Conservation (phyloP, 2,888 invertebrate genomes). For the Theretra japonica region DNA sequence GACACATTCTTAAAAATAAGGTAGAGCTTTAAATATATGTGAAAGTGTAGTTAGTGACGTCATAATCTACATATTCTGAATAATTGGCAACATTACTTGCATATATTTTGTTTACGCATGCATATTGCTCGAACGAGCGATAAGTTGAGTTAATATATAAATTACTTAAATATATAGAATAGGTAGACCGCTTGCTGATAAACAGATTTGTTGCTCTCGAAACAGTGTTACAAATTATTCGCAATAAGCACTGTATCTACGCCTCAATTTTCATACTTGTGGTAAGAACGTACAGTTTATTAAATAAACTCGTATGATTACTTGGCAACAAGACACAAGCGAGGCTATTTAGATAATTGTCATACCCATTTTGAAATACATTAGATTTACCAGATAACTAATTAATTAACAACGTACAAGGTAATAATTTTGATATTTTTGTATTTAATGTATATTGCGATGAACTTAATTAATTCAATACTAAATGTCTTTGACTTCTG, state of each 20-base stretch:
- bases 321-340: no score
- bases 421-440: not conserved
- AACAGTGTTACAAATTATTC: not conserved
- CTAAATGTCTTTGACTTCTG: not conserved
- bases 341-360: no score
- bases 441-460: not conserved
- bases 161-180: not conserved
- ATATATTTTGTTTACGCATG: not conserved
- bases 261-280: not conserved
- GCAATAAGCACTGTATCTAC: not conserved
- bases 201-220: not conserved
- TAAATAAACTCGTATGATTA: not conserved
- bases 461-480: not conserved
- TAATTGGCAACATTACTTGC: not conserved
- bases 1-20: no score
- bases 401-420: not conserved
- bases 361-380: no score
- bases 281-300: not conserved
- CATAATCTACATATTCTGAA: not conserved
- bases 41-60: not conserved
- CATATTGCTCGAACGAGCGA: not conserved
- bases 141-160: not conserved
- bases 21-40: not conserved
- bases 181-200: slow-evolving; percentile 3
- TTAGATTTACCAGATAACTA: no score